phyloP scores from a whole-genome alignment of 2,797 vertebrate species.

The Hippopotamyrus pictus region DNA sequence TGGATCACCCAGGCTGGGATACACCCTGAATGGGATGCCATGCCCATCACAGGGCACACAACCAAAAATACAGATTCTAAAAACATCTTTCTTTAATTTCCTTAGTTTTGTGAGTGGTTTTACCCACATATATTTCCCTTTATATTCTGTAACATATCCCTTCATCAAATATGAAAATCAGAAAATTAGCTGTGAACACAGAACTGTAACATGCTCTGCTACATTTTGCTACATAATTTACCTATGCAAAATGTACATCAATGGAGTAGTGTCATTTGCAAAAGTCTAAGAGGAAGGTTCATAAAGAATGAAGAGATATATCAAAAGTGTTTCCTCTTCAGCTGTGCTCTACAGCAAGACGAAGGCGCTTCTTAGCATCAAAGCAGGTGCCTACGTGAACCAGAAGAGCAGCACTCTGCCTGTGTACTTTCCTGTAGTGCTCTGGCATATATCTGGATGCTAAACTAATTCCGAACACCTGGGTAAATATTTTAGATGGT shows the following conservation, averaged over 20 bases:
- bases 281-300: background rate
- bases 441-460: background rate
- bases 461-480: background rate
- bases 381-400: background rate
- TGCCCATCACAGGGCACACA: background rate
- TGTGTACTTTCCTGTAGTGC: background rate
- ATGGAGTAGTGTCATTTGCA: background rate
- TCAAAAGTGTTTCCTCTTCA: background rate
- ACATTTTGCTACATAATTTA: background rate
- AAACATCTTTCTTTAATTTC: background rate
- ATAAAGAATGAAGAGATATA: background rate
- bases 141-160: background rate
- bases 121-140: conserved; percentile 1
- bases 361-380: background rate
- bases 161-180: background rate
- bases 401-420: background rate
- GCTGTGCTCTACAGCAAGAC: background rate
- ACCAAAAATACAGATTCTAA: background rate
- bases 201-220: background rate
- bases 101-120: background rate
- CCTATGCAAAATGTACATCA: background rate
- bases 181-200: background rate
- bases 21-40: background rate
- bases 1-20: background rate
- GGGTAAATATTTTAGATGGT: background rate